Evolutionary conservation across 2,888 invertebrate species (phyloP), one percentile per base, ranked within the genome.

Genomic region (Ectobius pallidus): DNA sequence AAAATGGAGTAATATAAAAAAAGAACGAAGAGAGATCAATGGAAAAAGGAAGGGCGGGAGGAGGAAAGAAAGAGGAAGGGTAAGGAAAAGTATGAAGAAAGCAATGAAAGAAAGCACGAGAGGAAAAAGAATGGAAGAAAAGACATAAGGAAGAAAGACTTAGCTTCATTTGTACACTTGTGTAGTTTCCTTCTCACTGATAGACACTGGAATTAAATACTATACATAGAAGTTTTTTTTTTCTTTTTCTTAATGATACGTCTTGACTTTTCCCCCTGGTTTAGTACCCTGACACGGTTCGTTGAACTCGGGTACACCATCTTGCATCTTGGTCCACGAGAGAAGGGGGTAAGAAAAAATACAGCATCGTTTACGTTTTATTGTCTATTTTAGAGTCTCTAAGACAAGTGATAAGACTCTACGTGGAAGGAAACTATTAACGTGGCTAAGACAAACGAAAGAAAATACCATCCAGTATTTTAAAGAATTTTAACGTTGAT

Each of bases 141-240:
- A 18, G 49, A 49, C 4, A 49, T 6, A n/a, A 49, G 20, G n/a
- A 49, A n/a, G n/a, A n/a, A 49, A n/a, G n/a, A n/a, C n/a, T n/a
- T n/a, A n/a, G n/a, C n/a, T n/a, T n/a, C n/a, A n/a, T n/a, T n/a
- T n/a, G n/a, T n/a, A n/a, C n/a, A n/a, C n/a, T n/a, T n/a, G n/a
- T n/a, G n/a, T n/a, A n/a, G n/a, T n/a, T n/a, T n/a, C n/a, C n/a
- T n/a, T n/a, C n/a, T n/a, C n/a, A n/a, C n/a, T n/a, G n/a, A n/a
- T n/a, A n/a, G n/a, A n/a, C n/a, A n/a, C n/a, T n/a, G n/a, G n/a
- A n/a, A n/a, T n/a, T n/a, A n/a, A n/a, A n/a, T n/a, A n/a, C n/a
- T n/a, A n/a, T n/a, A n/a, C n/a, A n/a, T n/a, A n/a, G n/a, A n/a
- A 52, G 25, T 52, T 52, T 52, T 52, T 52, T 52, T 20, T 11